Base-by-base conservation (phyloP, 2,888 invertebrate species). In the Trichogramma dendrolimi region DNA sequence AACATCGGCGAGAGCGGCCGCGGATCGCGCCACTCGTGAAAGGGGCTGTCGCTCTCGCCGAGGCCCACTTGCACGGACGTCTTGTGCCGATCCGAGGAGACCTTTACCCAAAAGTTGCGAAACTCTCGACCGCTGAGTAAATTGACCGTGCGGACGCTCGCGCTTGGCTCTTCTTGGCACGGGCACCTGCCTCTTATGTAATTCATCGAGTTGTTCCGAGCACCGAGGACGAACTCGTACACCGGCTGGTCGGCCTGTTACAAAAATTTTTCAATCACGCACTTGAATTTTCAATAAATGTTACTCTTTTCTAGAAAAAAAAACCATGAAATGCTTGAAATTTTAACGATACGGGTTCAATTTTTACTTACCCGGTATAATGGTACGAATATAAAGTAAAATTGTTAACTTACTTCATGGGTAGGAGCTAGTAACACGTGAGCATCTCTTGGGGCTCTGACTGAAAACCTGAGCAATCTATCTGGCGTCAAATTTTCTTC, bases 11-110 rank as follows among this genome's bases (percentile, higher is more conserved):
- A 54, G 2, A 67, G 55, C 4, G 67, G 67, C 44, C 63, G 54
- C 1, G 66, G 63, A 54, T 66, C 67, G 40, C 63, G 57, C 67
- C 67, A 66, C 40, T 67, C 67, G 47, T 66, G 66, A 41, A 65
- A 68, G 5, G 65, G 62, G 6, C 56, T 60, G 38, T 68, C 62
- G 27, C 55, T 62, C 27, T 65, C 62, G 8, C 55, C 66, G 4
- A 67, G 50, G 7, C 67, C 67, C 27, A 64, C 55, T 38, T 66
- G 66, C 43, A 67, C 55, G 47, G 55, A 62, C 7, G 67, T 66
- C 46, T 61, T 66, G 7, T 49, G 38, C 10, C 59, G 50, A 6
- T 63, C 64, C 4, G 56, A 52, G 42, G 61, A 61, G 43, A 67
- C 58, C 44, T 53, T 58, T 46, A 66, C 50, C 66, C 66, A 65